Conservation (phyloP, 2,113 vertebrate species). For the Paralichthys olivaceus region DNA sequence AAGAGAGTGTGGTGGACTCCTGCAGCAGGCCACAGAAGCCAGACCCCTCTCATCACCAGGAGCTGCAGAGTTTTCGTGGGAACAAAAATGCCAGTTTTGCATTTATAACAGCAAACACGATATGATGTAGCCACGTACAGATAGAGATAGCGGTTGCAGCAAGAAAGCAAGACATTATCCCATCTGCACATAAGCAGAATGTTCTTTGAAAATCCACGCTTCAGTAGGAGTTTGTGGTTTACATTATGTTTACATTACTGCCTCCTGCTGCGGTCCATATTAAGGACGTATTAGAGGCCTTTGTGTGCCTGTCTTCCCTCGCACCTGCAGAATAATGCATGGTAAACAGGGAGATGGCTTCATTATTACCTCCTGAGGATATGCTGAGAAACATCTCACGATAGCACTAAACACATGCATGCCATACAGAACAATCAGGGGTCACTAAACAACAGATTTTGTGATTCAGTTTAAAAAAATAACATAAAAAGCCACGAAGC, state of each 20-base stretch:
- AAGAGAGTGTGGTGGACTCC: conserved; percentile 34
- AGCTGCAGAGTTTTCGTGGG: conserved; percentile 22
- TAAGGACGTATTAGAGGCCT: conserved; percentile 65
- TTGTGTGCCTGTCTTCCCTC: conserved; percentile 61
- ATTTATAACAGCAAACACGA: conserved; percentile 7
- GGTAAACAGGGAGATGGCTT: conserved; percentile 70
- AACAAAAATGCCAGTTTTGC: conserved; percentile 5
- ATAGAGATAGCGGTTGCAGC: conserved; percentile 25
- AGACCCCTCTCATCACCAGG: conserved; percentile 42
- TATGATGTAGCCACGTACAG: not conserved
- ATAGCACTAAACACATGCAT: conserved; percentile 45
- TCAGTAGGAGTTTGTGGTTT: conserved; percentile 61
- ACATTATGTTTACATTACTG: conserved; percentile 52
- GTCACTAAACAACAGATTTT: conserved; percentile 36
- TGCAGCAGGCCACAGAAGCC: too few relatives aligned
- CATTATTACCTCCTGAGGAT: conserved; percentile 76
- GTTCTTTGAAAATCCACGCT: conserved; percentile 58
- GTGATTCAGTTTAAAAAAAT: conserved; percentile 29
- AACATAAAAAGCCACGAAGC: conserved; percentile 44
- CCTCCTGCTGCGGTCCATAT: conserved; percentile 59
- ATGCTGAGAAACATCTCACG: conserved; percentile 58
- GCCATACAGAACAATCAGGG: conserved; percentile 48
- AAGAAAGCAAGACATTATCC: conserved; percentile 17
- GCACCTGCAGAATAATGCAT: conserved; percentile 58
- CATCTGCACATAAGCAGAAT: conserved; percentile 26